Conservation (phyloP, 2,797 vertebrate genomes). For the Aeoliscus strigatus region DNA sequence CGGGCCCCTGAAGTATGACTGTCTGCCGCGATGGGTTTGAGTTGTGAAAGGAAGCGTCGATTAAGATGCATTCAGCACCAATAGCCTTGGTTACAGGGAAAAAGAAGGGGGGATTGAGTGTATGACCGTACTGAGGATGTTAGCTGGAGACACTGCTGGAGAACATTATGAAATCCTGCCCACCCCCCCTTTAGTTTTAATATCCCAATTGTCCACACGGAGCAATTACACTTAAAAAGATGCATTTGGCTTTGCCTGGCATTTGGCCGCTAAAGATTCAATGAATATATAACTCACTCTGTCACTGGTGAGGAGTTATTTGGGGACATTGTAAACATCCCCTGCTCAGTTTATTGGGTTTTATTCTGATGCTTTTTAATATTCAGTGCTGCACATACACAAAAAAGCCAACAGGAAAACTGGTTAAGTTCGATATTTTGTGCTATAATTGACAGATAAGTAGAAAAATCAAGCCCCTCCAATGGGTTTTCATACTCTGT, state of each 20-base stretch:
- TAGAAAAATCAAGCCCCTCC: too few relatives aligned
- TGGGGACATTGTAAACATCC: slow-evolving; percentile 65
- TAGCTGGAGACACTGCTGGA: slow-evolving; percentile 31
- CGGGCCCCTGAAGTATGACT: slow-evolving; percentile 58
- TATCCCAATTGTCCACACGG: slow-evolving; percentile 48
- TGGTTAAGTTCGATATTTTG: too few relatives aligned
- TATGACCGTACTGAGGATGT: too few relatives aligned
- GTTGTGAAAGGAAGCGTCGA: slow-evolving; percentile 38
- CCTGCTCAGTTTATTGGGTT: slow-evolving; percentile 60
- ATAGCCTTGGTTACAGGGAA: slow-evolving; percentile 54
- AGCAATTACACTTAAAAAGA: slow-evolving; percentile 53
- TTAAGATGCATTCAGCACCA: slow-evolving; percentile 41
- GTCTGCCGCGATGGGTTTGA: slow-evolving; percentile 55
- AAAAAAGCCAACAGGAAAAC: too few relatives aligned
- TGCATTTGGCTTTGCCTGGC: slow-evolving; percentile 46
- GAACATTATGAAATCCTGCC: slow-evolving; percentile 29
- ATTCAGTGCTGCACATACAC: slow-evolving; percentile 39
- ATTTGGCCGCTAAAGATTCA: slow-evolving; percentile 58
- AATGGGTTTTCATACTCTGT: too few relatives aligned
- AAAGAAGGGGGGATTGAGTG: too few relatives aligned
- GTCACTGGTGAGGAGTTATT: slow-evolving; percentile 61
- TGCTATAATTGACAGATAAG: too few relatives aligned
- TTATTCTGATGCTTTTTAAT: slow-evolving; percentile 39
- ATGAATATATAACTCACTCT: slow-evolving; percentile 59
- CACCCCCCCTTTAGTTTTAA: too few relatives aligned